These are phyloP conservation scores for Agapornis canus DNA, from an alignment of 2,797 vertebrate genomes.

Conservation along the genomic window DNA sequence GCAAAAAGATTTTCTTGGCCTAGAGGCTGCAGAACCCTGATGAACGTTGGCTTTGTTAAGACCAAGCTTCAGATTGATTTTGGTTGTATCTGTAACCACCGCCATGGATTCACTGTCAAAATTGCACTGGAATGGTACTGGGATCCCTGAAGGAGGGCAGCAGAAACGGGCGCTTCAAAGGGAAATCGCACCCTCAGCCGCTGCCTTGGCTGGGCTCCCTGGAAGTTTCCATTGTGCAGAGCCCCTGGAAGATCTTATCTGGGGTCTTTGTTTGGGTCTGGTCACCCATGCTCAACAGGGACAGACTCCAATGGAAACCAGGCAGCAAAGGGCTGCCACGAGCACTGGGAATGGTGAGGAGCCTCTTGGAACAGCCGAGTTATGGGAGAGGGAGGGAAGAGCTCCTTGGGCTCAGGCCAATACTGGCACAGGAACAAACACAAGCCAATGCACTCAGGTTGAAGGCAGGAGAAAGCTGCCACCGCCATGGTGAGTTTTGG, in stretches of 20 bases:
- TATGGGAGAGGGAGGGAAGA: background rate
- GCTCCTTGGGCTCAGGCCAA: background rate
- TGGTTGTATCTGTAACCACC: background rate
- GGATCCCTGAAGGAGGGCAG: background rate
- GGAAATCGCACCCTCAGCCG: background rate
- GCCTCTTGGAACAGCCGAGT: background rate
- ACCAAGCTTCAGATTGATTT: background rate
- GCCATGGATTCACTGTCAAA: background rate
- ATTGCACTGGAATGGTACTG: background rate
- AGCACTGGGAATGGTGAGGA: fast-evolving
- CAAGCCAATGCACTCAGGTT: fast-evolving
- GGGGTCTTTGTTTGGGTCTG: background rate
- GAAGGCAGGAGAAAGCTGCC: background rate
- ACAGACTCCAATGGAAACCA: fast-evolving
- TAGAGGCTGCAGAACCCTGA: background rate
- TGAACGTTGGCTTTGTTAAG: background rate
- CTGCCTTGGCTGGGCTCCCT: fast-evolving
- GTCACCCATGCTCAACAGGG: background rate
- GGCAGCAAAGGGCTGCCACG: background rate
- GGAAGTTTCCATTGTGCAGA: slow-evolving; percentile 58
- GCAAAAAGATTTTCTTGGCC: background rate
- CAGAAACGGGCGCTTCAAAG: background rate
- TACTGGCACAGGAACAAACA: background rate
- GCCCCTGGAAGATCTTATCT: slow-evolving; percentile 25
- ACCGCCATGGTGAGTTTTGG: fast-evolving